Percentiles rank a stretch among this genome's conserved stretches.
These are phyloP conservation scores for Bombus fervidus DNA, from an alignment of 1,140 invertebrate genomes.

Conservation along the genomic window DNA sequence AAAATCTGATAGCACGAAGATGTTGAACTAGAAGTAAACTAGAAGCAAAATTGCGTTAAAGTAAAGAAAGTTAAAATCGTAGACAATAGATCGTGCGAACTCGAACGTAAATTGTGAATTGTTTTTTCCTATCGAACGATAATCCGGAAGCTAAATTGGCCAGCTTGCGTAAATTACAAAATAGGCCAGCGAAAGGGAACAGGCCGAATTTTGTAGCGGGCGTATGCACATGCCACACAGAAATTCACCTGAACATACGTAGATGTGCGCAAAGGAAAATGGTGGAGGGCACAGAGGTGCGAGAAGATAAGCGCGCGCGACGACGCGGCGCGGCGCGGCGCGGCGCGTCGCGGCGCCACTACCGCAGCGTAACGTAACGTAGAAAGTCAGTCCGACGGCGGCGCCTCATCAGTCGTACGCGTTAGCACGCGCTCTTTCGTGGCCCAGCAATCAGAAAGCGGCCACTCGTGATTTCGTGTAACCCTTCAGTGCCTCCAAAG, in stretches of 20 bases:
- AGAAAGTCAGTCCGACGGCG: constrained; percentile 74
- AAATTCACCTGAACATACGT: background rate
- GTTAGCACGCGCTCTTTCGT: constrained; percentile 57
- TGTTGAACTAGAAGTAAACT: no score
- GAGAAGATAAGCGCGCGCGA: constrained; percentile 52
- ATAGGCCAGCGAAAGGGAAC: background rate
- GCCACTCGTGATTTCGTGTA: constrained; percentile 29
- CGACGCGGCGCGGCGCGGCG: constrained; percentile 45
- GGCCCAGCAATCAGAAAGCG: constrained; percentile 17
- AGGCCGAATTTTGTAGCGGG: constrained; percentile 4
- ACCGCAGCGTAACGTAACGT: constrained; percentile 62
- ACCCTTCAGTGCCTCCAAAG: constrained; percentile 11
- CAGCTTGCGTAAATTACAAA: background rate
- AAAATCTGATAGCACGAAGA: no score
- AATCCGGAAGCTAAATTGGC: background rate
- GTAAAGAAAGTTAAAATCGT: no score
- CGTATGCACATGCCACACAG: background rate
- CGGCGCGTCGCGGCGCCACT: constrained; percentile 60
- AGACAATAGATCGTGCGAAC: no score
- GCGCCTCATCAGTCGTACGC: constrained; percentile 73
- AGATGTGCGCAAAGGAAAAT: background rate
- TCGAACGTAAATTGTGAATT: no score
- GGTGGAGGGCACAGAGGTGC: constrained; percentile 16
- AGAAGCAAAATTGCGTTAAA: no score
- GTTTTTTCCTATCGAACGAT: background rate